A percentile compares a stretch with the other conserved stretches of the same genome.
These are phyloP conservation scores for Montipora capitata DNA, from an alignment of 92 coral and sea anemone genomes.

Conservation along the genomic window DNA sequence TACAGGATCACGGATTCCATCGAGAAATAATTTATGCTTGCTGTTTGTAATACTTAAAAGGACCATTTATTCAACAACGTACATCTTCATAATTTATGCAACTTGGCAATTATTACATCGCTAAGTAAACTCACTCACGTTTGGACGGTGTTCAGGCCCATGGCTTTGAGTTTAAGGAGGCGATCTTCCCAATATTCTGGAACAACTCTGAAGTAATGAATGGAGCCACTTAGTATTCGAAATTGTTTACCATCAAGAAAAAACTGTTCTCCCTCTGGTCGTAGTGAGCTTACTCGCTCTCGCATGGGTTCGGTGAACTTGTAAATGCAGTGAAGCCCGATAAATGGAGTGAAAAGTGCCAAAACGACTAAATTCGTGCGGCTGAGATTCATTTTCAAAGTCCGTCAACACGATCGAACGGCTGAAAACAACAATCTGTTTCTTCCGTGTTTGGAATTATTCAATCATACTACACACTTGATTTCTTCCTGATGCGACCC, in stretches of 20 bases:
- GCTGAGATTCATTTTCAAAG: background rate
- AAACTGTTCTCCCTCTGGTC: conserved; percentile 57
- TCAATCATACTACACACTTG: background rate
- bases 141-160: conserved; percentile 94
- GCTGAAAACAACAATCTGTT: background rate
- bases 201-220: conserved; percentile 92
- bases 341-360: background rate
- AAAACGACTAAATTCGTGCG: background rate
- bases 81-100: too few relatives aligned
- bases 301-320: conserved; percentile 1
- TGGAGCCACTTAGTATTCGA: conserved; percentile 86
- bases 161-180: conserved; percentile 81
- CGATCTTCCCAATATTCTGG: conserved; percentile 93
- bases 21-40: too few relatives aligned
- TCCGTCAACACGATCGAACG: background rate
- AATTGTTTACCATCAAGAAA: conserved; percentile 68
- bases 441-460: background rate
- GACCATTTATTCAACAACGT: too few relatives aligned
- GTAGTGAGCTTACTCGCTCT: conserved; percentile 10
- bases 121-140: conserved; percentile 71
- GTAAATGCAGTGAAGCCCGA: background rate
- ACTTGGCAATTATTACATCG: too few relatives aligned
- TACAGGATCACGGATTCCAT: too few relatives aligned
- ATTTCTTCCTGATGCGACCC: background rate
- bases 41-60: too few relatives aligned